Conservation (phyloP, 2,888 invertebrate species). For the Himalopsyche anomala region DNA sequence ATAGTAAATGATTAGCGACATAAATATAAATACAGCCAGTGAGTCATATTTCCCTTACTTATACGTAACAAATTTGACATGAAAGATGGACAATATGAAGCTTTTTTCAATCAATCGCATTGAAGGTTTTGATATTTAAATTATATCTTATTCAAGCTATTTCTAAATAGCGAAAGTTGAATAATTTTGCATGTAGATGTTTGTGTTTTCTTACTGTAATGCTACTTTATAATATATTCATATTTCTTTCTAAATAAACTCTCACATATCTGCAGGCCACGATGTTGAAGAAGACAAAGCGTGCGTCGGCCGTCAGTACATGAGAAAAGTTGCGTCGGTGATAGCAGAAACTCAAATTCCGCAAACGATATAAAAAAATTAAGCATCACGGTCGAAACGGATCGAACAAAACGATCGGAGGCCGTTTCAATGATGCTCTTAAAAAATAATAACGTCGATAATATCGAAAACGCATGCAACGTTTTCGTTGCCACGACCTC, state of each 20-base stretch:
- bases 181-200: conserved; percentile 56
- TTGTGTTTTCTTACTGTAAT: conserved; percentile 45
- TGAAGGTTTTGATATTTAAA: conserved; percentile 1
- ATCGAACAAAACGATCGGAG: conserved; percentile 27
- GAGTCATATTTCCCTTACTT: too few species aligned
- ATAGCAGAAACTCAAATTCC: conserved; percentile 38
- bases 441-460: conserved; percentile 27
- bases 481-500: not conserved
- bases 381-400: conserved; percentile 28
- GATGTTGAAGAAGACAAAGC: conserved; percentile 64
- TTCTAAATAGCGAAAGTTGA: conserved; percentile 22
- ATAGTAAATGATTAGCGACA: too few species aligned
- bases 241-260: conserved; percentile 35
- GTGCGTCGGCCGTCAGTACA: conserved; percentile 60
- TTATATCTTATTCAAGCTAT: conserved; percentile 42
- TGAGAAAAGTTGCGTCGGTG: conserved; percentile 45
- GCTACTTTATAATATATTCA: conserved; percentile 41
- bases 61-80: conserved; percentile 6
- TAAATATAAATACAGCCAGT: too few species aligned
- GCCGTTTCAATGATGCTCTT: conserved; percentile 32
- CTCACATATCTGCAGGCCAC: conserved; percentile 60
- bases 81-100: not conserved
- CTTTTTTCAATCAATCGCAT: not conserved
- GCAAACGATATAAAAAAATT: conserved; percentile 16
- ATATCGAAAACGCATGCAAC: conserved; percentile 28